Percentiles rank a stretch among this genome's conserved stretches.
Conservation (phyloP, 2,888 invertebrate genomes). For the Thelaira solivaga region DNA sequence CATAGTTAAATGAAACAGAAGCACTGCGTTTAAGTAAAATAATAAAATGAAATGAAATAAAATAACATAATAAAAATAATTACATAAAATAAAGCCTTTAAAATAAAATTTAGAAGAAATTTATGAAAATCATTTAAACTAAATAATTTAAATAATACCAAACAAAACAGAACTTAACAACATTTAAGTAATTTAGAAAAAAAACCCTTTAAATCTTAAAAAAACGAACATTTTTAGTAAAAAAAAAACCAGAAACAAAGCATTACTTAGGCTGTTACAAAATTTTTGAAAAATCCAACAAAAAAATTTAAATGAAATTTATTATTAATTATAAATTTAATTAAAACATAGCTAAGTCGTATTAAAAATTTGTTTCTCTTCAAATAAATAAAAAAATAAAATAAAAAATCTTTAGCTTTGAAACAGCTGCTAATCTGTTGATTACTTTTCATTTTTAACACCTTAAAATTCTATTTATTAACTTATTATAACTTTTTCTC, state of each 20-base stretch:
- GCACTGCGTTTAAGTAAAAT: conserved; percentile 51
- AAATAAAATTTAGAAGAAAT: conserved; percentile 59
- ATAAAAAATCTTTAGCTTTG: not conserved
- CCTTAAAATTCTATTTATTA: conserved; percentile 7
- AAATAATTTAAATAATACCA: conserved; percentile 33
- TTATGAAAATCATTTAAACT: conserved; percentile 61
- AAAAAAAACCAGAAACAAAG: conserved; percentile 29
- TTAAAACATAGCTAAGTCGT: conserved; percentile 17
- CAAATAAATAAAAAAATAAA: no score
- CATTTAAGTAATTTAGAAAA: conserved; percentile 53
- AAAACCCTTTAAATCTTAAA: conserved; percentile 27
- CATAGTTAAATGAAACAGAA: conserved; percentile 26
- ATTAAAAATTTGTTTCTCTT: conserved; percentile 1
- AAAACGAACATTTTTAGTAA: conserved; percentile 46
- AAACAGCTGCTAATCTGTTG: conserved; percentile 57
- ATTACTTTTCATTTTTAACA: conserved; percentile 21
- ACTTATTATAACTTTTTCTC: conserved; percentile 42
- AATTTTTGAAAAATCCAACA: conserved; percentile 31
- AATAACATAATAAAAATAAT: conserved; percentile 5
- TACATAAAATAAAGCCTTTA: conserved; percentile 54
- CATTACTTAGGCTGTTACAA: conserved; percentile 59
- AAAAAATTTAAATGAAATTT: conserved; percentile 19
- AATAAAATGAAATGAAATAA: conserved; percentile 20
- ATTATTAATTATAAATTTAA: conserved; percentile 18
- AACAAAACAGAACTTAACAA: conserved; percentile 11